Evolutionary conservation across 1,140 invertebrate genomes (phyloP).

Genomic region (Eubasilissa regina): DNA sequence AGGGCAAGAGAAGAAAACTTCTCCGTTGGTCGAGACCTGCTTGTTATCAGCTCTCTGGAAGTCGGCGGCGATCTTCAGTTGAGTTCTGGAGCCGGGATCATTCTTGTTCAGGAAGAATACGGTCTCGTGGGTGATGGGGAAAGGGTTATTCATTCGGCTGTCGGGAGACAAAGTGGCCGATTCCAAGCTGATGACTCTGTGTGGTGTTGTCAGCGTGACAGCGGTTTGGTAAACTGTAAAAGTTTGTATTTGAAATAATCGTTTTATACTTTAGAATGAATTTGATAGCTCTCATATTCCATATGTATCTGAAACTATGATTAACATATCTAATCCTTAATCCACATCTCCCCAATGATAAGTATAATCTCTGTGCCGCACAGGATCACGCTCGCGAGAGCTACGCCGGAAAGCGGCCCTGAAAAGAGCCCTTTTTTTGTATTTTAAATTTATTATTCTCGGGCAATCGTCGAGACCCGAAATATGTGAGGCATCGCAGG

Average conservation of each 20-base stretch:
- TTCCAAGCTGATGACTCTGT: slow-evolving; percentile 77
- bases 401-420: too few species aligned
- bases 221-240: slow-evolving; percentile 68
- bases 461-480: too few species aligned
- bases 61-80: slow-evolving; percentile 69
- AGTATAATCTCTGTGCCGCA: too few species aligned
- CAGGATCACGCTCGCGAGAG: too few species aligned
- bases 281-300: too few species aligned
- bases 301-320: too few species aligned
- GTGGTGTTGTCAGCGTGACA: slow-evolving; percentile 76
- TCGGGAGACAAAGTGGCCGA: slow-evolving; percentile 66
- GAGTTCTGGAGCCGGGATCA: slow-evolving; percentile 77
- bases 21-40: slow-evolving; percentile 69
- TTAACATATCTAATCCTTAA: too few species aligned
- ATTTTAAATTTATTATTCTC: too few species aligned
- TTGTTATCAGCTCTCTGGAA: slow-evolving; percentile 68
- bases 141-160: slow-evolving; percentile 61
- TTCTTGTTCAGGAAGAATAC: slow-evolving; percentile 81
- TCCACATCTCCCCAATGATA: too few species aligned
- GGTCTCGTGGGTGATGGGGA: slow-evolving; percentile 68
- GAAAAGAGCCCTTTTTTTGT: too few species aligned
- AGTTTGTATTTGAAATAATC: not conserved
- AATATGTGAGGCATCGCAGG: too few species aligned
- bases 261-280: too few species aligned
- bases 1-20: slow-evolving; percentile 78